These are phyloP conservation scores for Eupithecia subumbrata DNA, from an alignment of 2,888 invertebrate species.

Conservation along the genomic window DNA sequence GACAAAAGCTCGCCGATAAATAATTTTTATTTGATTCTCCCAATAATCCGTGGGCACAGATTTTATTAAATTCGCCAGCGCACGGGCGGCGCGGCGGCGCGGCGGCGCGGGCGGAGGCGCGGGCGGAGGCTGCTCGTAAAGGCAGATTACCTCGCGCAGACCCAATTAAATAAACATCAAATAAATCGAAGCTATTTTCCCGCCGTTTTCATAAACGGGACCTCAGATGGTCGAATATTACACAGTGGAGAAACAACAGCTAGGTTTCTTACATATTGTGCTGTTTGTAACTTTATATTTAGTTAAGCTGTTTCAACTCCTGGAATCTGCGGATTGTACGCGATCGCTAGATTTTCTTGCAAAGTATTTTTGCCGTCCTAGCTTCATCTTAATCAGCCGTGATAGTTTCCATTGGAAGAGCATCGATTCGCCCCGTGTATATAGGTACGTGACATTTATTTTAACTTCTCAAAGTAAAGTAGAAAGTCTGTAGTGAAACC, in stretches of 20 bases:
- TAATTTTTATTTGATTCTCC: background rate
- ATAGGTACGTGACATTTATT: no score
- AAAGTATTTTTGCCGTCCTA: background rate
- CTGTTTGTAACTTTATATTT: background rate
- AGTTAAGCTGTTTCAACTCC: background rate
- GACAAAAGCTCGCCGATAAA: background rate
- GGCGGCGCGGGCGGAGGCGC: no score
- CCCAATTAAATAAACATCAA: slow-evolving; percentile 39
- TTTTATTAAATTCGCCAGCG: slow-evolving; percentile 12
- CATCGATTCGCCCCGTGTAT: no score
- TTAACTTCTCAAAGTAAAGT: no score
- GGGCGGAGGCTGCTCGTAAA: slow-evolving; percentile 17
- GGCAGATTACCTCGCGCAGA: slow-evolving; percentile 26
- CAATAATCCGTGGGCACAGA: background rate
- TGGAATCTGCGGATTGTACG: background rate
- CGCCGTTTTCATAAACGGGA: slow-evolving; percentile 37
- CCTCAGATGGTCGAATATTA: slow-evolving; percentile 32
- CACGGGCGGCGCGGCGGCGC: no score
- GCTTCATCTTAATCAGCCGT: background rate
- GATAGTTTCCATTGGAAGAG: no score
- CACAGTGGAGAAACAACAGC: slow-evolving; percentile 1
- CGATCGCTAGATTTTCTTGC: background rate
- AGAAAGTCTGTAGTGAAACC: no score
- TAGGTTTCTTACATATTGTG: background rate
- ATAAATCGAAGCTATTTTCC: slow-evolving; percentile 35